phyloP scores from a whole-genome alignment of 2,113 vertebrate species.

The Notechis scutatus region DNA sequence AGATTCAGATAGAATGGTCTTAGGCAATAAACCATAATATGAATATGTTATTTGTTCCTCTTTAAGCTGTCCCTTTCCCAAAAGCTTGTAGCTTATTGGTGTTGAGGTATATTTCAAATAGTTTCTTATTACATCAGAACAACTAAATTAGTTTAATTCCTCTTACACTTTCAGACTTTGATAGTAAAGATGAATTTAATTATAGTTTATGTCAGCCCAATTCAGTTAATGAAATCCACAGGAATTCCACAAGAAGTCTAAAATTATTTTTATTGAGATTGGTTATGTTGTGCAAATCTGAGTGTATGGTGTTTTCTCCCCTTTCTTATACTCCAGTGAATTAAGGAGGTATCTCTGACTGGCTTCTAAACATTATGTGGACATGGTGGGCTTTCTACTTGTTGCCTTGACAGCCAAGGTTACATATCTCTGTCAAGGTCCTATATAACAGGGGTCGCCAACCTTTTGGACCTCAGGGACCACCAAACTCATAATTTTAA shows the following conservation, averaged over 20 bases:
- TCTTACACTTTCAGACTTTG: background rate
- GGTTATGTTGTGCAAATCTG: background rate
- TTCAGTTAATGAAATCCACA: background rate
- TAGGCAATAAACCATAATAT: background rate
- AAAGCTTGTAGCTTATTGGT: background rate
- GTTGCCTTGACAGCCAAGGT: background rate
- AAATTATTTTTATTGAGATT: background rate
- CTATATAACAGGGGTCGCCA: no score
- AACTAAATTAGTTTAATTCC: background rate
- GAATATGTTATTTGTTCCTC: background rate
- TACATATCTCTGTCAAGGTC: background rate
- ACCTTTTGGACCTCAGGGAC: no score
- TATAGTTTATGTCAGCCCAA: background rate
- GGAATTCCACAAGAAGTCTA: background rate
- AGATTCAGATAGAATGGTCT: background rate
- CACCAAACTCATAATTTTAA: no score
- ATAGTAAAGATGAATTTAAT: background rate
- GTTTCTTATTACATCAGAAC: background rate
- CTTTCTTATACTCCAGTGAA: background rate
- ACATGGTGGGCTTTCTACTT: background rate
- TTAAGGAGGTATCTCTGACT: background rate
- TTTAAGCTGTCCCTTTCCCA: background rate
- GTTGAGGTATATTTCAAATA: background rate
- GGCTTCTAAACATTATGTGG: background rate
- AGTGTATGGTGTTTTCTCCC: background rate